Base-by-base conservation (phyloP, 2,888 invertebrate species). In the Ochropacha duplaris region DNA sequence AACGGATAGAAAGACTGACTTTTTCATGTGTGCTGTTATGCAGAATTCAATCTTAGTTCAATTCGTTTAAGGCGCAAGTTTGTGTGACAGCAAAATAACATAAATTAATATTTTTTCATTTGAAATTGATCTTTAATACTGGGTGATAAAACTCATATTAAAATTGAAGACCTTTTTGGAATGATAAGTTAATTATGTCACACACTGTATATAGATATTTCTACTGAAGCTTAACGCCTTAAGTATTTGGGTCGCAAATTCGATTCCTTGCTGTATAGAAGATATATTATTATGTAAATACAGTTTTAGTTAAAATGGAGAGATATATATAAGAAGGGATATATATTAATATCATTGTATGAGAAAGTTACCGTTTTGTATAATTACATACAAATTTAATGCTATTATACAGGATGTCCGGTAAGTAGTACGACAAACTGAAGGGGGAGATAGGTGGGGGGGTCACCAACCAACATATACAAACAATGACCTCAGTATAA, bases 1-100 rank as follows among this genome's bases (percentile, higher is more conserved):
- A 87, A 86, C 64, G 80, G 83, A 6, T 86, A 74, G 77, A 58
- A 39, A 64, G 49, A 22, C 49, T 55, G 49, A 55, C 19, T 28
- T 16, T 54, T 54, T 44, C 26, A 54, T 34, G 22, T 36, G 36
- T 36, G n/a, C 36, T n/a, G n/a, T 36, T 31, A n/a, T n/a, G 36
- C 36, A 6, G n/a, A 36, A 36, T 36, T 6, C 0, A n/a, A 4
- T n/a, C 36, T n/a, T 36, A n/a, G 6, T 1, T n/a, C 6, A 4
- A 0, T 2, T n/a, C n/a, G 5, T 0, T 5, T 36, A 36, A 36
- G 36, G 36, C 6, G n/a, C 31, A 31, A 31, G 2, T 31, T 31
- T 31, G 3, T 31, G 12, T 12, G 31, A n/a, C n/a, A n/a, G n/a
- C n/a, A n/a, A n/a, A n/a, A n/a, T 31, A 31, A 31, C 31, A 12